Evolutionary conservation across 2,797 vertebrate species (phyloP).

Genomic region (Lithobates sylvaticus): DNA sequence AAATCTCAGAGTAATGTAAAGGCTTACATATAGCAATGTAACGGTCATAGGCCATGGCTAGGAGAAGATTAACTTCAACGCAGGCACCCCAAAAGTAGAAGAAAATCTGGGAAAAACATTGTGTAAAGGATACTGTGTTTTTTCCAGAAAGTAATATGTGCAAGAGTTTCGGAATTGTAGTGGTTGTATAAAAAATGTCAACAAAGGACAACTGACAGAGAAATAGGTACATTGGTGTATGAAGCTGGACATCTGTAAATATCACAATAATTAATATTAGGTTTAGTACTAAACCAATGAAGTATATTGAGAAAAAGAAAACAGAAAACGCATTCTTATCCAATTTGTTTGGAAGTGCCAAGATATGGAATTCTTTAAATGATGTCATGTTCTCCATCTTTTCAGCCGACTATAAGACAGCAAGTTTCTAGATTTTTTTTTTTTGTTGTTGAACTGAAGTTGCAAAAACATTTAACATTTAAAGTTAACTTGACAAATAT

Average conservation of each 20-base stretch:
- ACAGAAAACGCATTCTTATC: background rate
- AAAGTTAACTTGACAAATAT: no score
- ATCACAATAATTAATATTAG: background rate
- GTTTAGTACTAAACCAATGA: background rate
- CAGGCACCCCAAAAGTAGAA: background rate
- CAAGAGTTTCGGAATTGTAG: conserved; percentile 22
- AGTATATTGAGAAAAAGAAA: conserved; percentile 18
- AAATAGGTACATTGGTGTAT: conserved; percentile 27
- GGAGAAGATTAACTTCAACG: background rate
- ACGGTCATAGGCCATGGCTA: conserved; percentile 23
- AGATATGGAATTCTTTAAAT: background rate
- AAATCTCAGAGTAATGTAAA: background rate
- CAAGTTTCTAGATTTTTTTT: no score
- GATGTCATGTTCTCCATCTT: background rate
- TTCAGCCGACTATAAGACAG: no score
- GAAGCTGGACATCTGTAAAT: background rate
- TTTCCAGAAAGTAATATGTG: conserved; percentile 10
- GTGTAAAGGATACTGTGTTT: conserved; percentile 1
- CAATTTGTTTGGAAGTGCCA: background rate
- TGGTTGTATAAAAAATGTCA: conserved; percentile 24
- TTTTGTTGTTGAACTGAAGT: no score
- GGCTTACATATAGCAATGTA: conserved; percentile 21
- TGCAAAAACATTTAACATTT: no score
- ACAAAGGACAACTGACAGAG: conserved; percentile 7
- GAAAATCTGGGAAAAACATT: conserved; percentile 14